Percentiles rank a stretch among this genome's conserved stretches.
These are phyloP conservation scores for Chiloscyllium plagiosum DNA, from an alignment of 2,113 vertebrate species.

Conservation along the genomic window DNA sequence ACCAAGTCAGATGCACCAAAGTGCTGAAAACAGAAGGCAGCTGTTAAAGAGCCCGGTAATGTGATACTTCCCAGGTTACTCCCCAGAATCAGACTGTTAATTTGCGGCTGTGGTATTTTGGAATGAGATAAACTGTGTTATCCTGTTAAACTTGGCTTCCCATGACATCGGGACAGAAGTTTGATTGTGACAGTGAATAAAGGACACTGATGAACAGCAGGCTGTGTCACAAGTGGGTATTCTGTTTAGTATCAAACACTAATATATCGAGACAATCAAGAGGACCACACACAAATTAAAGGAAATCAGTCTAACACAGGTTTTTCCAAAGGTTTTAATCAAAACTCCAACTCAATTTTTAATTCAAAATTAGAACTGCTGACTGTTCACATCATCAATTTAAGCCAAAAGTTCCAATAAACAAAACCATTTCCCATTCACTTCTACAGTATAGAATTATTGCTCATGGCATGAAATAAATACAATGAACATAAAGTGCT, in stretches of 20 bases:
- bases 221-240: slow-evolving; percentile 17
- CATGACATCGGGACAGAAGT: slow-evolving; percentile 13
- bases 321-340: neutral
- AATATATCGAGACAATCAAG: neutral
- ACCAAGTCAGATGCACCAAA: neutral
- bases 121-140: slow-evolving; percentile 36
- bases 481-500: neutral
- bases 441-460: neutral
- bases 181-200: slow-evolving; percentile 23
- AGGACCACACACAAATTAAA: slow-evolving; percentile 14
- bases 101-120: slow-evolving; percentile 25
- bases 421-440: neutral
- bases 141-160: slow-evolving; percentile 28
- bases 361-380: neutral
- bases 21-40: slow-evolving; percentile 18
- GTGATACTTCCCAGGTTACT: slow-evolving; percentile 3
- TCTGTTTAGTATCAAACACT: slow-evolving; percentile 29
- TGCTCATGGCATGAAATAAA: neutral
- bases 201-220: slow-evolving; percentile 33
- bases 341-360: neutral
- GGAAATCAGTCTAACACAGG: neutral
- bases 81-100: slow-evolving; percentile 2
- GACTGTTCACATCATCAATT: neutral
- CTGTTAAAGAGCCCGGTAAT: slow-evolving; percentile 12
- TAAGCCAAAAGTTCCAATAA: neutral